Evolutionary conservation across 2,797 vertebrate species (phyloP).

Genomic region (Vespertilio murinus): DNA sequence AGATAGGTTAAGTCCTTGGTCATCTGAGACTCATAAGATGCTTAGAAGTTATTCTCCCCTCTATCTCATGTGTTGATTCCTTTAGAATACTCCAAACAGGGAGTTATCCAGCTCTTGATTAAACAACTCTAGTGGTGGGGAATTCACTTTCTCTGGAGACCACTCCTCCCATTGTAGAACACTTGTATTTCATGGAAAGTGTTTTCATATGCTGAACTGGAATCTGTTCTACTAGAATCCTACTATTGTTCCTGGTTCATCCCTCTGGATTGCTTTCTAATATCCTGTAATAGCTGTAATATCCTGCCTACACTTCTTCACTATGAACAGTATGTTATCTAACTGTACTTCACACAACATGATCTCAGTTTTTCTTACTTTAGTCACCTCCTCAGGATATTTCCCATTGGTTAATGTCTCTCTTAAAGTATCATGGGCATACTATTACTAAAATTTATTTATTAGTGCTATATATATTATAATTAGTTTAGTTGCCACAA

Average conservation of each 20-base stretch:
- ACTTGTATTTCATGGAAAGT: not conserved
- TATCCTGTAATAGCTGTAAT: not conserved
- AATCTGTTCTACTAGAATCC: not conserved
- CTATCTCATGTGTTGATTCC: not conserved
- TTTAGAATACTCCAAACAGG: not conserved
- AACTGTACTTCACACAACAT: not conserved
- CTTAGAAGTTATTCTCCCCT: not conserved
- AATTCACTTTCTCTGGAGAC: not conserved
- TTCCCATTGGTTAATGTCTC: not conserved
- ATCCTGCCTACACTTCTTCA: not conserved
- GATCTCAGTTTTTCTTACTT: not conserved
- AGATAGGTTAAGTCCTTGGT: not conserved
- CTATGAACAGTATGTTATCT: not conserved
- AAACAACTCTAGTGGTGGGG: not conserved
- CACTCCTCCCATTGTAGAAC: not conserved
- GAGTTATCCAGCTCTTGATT: not conserved
- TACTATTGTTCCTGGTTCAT: not conserved
- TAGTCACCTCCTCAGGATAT: not conserved
- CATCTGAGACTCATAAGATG: not conserved
- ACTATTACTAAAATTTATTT: not conserved
- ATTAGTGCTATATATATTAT: not conserved
- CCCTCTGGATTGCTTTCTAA: not conserved
- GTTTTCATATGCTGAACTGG: not conserved
- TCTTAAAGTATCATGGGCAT: not conserved
- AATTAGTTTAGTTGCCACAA: constrained; percentile 14